Conservation (phyloP, 2,797 vertebrate species). For the Typhlichthys subterraneus region DNA sequence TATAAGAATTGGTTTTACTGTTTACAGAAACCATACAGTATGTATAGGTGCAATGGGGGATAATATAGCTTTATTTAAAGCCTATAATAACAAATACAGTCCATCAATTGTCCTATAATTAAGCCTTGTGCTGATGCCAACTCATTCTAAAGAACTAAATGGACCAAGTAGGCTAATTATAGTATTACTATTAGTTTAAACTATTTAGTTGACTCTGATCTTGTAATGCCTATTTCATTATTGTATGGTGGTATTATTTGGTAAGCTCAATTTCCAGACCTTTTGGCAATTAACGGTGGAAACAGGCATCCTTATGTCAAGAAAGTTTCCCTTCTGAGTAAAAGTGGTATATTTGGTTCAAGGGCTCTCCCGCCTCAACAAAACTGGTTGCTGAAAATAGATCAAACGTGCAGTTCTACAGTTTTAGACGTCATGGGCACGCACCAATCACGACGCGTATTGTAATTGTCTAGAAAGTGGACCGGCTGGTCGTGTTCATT, state of each 20-base stretch:
- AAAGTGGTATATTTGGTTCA: too few species aligned
- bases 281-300: too few species aligned
- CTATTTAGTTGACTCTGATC: too few species aligned
- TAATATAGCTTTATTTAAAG: slow-evolving; percentile 29
- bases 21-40: slow-evolving; percentile 7
- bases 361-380: background rate
- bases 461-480: slow-evolving; percentile 49
- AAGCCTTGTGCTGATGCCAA: slow-evolving; percentile 44
- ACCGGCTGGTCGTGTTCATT: slow-evolving; percentile 31
- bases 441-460: slow-evolving; percentile 60
- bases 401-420: slow-evolving; percentile 6
- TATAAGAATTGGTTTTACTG: slow-evolving; percentile 25
- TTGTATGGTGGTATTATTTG: background rate
- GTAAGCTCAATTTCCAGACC: too few species aligned
- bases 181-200: background rate
- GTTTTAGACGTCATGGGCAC: slow-evolving; percentile 35
- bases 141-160: slow-evolving; percentile 38
- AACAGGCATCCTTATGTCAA: too few species aligned
- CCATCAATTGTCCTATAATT: slow-evolving; percentile 39
- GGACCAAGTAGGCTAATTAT: slow-evolving; percentile 29
- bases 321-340: too few species aligned
- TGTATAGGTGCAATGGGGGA: slow-evolving; percentile 10
- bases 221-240: background rate
- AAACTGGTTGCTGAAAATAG: slow-evolving; percentile 5
- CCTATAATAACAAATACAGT: slow-evolving; percentile 26